Conservation (phyloP, 35 echinoderm and acorn worm species). For the Lytechinus pictus region DNA sequence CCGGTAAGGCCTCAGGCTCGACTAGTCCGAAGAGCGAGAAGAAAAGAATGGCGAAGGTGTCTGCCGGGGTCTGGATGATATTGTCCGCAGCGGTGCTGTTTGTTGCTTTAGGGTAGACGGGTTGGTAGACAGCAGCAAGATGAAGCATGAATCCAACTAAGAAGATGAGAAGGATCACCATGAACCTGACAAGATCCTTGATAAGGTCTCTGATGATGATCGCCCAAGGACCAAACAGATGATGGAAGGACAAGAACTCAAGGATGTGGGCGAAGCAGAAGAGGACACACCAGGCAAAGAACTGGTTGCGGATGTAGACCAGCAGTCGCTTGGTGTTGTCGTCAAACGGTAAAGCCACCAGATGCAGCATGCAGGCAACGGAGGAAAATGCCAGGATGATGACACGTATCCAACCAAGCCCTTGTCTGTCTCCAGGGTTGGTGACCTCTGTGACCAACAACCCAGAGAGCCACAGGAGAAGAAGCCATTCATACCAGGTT, state of each 20-base stretch:
- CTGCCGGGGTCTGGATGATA: conserved; percentile 72
- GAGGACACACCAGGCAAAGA: conserved; percentile 93
- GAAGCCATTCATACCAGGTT: conserved; percentile 91
- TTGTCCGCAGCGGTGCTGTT: background rate
- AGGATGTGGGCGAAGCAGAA: conserved; percentile 87
- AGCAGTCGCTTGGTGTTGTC: conserved; percentile 42
- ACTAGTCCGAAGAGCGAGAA: conserved; percentile 96
- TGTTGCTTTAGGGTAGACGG: conserved; percentile 57
- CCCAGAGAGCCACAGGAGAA: conserved; percentile 89
- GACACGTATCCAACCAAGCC: conserved; percentile 92
- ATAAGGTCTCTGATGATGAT: conserved; percentile 98
- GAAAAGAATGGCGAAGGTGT: conserved; percentile 91
- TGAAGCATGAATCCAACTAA: conserved; percentile 95
- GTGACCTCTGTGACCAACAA: conserved; percentile 88
- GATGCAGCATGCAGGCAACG: conserved; percentile 72
- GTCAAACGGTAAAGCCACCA: conserved; percentile 60
- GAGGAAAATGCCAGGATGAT: conserved; percentile 84
- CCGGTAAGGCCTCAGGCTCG: conserved; percentile 76
- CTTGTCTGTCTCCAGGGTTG: conserved; percentile 89
- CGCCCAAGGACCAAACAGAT: conserved; percentile 96
- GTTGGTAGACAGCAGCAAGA: conserved; percentile 93
- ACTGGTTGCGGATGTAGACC: conserved; percentile 87
- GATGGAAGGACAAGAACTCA: conserved; percentile 95
- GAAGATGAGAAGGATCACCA: conserved; percentile 91
- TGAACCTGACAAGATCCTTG: conserved; percentile 92